These are phyloP conservation scores for Tupaia chinensis DNA, from an alignment of 2,113 vertebrate genomes.

Conservation along the genomic window DNA sequence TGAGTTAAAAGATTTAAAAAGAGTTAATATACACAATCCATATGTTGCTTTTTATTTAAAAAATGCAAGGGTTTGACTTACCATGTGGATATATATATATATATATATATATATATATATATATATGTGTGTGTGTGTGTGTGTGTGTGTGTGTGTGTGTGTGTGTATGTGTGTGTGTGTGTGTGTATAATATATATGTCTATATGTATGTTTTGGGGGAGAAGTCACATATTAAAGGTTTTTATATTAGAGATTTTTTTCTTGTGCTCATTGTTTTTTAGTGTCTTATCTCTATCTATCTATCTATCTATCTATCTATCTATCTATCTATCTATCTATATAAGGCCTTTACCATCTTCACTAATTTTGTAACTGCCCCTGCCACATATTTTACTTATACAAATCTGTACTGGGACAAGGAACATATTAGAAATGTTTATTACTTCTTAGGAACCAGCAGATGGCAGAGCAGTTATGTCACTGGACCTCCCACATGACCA, in stretches of 20 bases:
- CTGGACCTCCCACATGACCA: no score
- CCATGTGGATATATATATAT: background rate
- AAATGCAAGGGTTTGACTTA: slow-evolving; percentile 34
- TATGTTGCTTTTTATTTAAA: slow-evolving; percentile 60
- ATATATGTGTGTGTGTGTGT: no score
- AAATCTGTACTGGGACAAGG: background rate
- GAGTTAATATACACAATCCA: slow-evolving; percentile 22
- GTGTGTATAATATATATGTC: no score
- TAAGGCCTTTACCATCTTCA: background rate
- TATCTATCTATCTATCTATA: background rate
- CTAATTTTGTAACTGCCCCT: background rate
- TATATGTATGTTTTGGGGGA: background rate
- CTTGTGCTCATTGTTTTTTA: background rate
- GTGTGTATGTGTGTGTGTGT: background rate
- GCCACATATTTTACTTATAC: background rate
- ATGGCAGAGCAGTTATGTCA: no score
- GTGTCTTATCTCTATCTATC: background rate
- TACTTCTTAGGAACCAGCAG: background rate
- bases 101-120: no score
- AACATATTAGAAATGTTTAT: background rate
- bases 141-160: no score
- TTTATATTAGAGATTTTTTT: background rate
- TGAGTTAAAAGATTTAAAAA: slow-evolving; percentile 66
- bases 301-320: background rate
- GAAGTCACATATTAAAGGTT: background rate